phyloP scores from a whole-genome alignment of 2,888 invertebrate species.

The Tetragnatha montana region DNA sequence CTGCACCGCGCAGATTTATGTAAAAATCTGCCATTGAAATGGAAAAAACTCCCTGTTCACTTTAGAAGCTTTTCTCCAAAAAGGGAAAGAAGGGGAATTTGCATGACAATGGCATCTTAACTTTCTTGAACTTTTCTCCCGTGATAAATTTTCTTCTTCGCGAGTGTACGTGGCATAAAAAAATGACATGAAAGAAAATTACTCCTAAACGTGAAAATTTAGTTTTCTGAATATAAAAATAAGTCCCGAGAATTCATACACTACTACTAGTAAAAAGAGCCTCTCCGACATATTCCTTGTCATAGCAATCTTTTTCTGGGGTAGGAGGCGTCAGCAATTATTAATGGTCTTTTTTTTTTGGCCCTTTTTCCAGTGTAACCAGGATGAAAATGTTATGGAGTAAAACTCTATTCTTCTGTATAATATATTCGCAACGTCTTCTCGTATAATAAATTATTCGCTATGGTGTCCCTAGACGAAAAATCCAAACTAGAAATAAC shows the following conservation, averaged over 20 bases:
- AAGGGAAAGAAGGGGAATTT: constrained; percentile 23
- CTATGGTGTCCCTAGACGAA: constrained; percentile 1
- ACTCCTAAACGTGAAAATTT: background rate
- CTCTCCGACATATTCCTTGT: constrained; percentile 24
- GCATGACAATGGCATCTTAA: constrained; percentile 32
- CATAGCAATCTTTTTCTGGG: constrained; percentile 18
- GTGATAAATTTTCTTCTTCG: constrained; percentile 2
- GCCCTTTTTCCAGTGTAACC: constrained; percentile 36
- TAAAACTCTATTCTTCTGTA: constrained; percentile 15
- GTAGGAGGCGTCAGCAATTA: constrained; percentile 53
- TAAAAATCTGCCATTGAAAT: background rate
- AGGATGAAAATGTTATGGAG: background rate
- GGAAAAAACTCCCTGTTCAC: background rate
- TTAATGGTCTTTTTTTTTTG: constrained; percentile 58
- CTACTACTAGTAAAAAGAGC: background rate
- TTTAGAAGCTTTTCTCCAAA: background rate
- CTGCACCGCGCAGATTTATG: background rate
- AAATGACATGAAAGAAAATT: background rate
- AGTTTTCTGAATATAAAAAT: constrained; percentile 17
- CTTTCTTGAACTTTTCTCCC: constrained; percentile 29
- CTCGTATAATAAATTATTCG: constrained; percentile 4
- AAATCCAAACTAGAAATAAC: background rate
- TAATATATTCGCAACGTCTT: background rate
- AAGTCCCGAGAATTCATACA: background rate
- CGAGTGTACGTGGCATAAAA: background rate